phyloP scores from a whole-genome alignment of 2,888 invertebrate genomes.

The Caenorhabditis auriculariae region DNA sequence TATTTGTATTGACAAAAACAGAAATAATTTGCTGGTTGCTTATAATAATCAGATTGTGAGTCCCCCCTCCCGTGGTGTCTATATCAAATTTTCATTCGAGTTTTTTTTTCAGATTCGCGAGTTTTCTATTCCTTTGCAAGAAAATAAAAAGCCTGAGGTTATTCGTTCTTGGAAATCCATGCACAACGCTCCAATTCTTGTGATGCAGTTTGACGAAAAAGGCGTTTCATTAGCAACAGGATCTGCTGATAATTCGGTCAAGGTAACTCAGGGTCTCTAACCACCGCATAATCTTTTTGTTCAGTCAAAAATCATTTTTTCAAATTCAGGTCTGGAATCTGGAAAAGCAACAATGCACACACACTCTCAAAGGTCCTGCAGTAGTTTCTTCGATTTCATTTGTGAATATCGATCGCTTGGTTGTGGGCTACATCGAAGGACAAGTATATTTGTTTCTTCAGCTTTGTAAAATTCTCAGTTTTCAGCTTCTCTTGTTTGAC shows the following conservation, averaged over 20 bases:
- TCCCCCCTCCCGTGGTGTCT: no score
- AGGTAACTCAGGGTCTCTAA: no score
- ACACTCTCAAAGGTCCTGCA: constrained; percentile 43
- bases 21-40: constrained; percentile 45
- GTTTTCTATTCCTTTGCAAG: constrained; percentile 23
- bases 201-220: constrained; percentile 36
- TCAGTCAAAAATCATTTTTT: neutral
- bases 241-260: constrained; percentile 41
- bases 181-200: constrained; percentile 51
- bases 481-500: constrained; percentile 36
- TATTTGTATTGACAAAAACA: constrained; percentile 36
- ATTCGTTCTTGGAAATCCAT: constrained; percentile 44
- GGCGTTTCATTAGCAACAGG: constrained; percentile 38
- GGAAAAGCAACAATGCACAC: constrained; percentile 43
- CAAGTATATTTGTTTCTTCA: constrained; percentile 12
- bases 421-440: constrained; percentile 52
- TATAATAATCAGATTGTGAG: constrained; percentile 42
- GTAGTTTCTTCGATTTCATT: constrained; percentile 47
- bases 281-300: neutral
- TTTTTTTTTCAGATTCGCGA: constrained; percentile 24
- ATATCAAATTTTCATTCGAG: neutral
- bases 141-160: constrained; percentile 21
- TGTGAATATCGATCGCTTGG: constrained; percentile 34
- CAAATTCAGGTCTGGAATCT: constrained; percentile 46
- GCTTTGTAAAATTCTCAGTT: no score